Evolutionary conservation across 2,888 invertebrate species (phyloP), one percentile per base, ranked within the genome.

Genomic region (Helobdella robusta): DNA sequence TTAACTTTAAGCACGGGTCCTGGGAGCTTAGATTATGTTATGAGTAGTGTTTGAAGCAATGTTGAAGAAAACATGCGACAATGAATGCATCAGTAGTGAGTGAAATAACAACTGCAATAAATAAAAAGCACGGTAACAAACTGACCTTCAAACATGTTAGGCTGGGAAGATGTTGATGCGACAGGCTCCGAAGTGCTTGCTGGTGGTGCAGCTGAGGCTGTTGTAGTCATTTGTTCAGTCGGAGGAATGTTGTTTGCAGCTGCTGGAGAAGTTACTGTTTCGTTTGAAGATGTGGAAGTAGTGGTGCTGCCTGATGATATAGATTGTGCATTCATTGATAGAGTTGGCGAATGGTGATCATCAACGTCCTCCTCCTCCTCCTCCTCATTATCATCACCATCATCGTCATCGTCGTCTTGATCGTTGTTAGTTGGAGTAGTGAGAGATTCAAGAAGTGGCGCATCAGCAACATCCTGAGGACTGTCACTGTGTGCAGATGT

Each of bases 401-500:
- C 64, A 34, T 36, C 59, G 36, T 56, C 56, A 4, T 32, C 28
- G 6, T 32, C 11, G 6, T 59, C 34, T 3, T 35, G 35, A 6
- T 36, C 40, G 3, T 59, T 36, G 11, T 5, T 32, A 18, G 67
- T 18, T 48, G 35, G 20, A 15, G 71, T 69, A 40, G 44, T 67
- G n/a, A n/a, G n/a, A n/a, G n/a, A n/a, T n/a, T n/a, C n/a, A n/a
- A n/a, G n/a, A n/a, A n/a, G n/a, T n/a, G n/a, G n/a, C n/a, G n/a
- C n/a, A n/a, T n/a, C n/a, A n/a, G n/a, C n/a, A n/a, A n/a, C n/a
- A n/a, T n/a, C n/a, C n/a, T n/a, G n/a, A n/a, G n/a, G n/a, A n/a
- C n/a, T n/a, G n/a, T n/a, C n/a, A n/a, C n/a, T n/a, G n/a, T n/a
- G n/a, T n/a, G n/a, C n/a, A n/a, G n/a, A n/a, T n/a, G n/a, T n/a